These are phyloP conservation scores for Chloebia gouldiae DNA, from an alignment of 2,113 vertebrate genomes.

Conservation along the genomic window DNA sequence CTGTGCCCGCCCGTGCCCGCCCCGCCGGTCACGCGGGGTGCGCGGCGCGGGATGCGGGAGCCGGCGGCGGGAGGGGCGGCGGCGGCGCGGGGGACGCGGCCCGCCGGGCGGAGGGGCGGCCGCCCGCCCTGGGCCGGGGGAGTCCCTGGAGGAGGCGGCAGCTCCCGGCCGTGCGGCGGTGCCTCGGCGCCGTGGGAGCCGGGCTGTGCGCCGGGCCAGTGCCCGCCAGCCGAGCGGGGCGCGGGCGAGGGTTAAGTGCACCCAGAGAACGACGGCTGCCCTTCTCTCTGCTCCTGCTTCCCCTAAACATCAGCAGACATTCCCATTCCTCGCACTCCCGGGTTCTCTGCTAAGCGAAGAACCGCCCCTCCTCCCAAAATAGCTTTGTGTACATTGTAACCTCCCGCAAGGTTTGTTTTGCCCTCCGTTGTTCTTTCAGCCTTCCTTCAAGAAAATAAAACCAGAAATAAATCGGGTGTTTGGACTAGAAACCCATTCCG, in stretches of 20 bases:
- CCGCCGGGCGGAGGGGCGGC: background rate
- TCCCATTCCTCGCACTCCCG: accelerated
- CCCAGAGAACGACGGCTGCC: background rate
- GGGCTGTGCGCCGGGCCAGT: background rate
- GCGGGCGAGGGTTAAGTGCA: accelerated
- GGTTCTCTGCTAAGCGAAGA: background rate
- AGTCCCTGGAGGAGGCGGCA: background rate
- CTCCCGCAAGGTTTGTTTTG: background rate
- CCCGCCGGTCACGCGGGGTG: background rate
- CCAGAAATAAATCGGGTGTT: background rate
- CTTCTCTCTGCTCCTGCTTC: background rate
- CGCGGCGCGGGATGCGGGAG: background rate
- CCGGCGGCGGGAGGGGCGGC: background rate
- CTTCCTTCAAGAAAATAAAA: background rate
- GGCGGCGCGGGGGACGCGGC: background rate
- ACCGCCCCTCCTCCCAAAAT: accelerated
- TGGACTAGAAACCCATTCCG: background rate
- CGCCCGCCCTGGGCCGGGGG: background rate
- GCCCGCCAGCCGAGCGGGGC: no score
- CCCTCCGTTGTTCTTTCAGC: background rate
- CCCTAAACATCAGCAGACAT: accelerated
- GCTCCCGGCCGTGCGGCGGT: background rate
- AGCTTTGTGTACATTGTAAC: background rate
- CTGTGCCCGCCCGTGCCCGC: background rate
- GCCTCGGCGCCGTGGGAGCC: accelerated